Percentiles rank a stretch among this genome's conserved stretches.
Evolutionary conservation across 2,113 vertebrate genomes (phyloP).

Genomic region (Arothron firmamentum): DNA sequence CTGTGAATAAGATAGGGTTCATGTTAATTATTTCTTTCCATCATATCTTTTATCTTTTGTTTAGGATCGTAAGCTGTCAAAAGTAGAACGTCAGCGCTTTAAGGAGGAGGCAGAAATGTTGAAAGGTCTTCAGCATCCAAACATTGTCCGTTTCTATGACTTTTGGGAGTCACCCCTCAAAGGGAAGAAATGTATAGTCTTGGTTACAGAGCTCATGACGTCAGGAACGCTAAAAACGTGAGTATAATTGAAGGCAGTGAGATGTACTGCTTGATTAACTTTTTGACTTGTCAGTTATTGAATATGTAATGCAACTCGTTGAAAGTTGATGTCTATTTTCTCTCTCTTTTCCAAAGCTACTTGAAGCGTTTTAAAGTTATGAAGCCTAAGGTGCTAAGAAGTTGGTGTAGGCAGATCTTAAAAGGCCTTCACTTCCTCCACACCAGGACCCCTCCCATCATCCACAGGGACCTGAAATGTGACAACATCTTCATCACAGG

Average conservation of each 20-base stretch:
- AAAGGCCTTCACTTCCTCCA: slow-evolving; percentile 93
- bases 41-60: slow-evolving; percentile 13
- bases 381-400: slow-evolving; percentile 92
- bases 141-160: slow-evolving; percentile 76
- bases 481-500: slow-evolving; percentile 96
- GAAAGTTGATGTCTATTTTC: not conserved
- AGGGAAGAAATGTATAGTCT: slow-evolving; percentile 90
- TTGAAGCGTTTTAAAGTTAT: slow-evolving; percentile 94
- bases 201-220: slow-evolving; percentile 93
- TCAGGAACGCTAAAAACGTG: slow-evolving; percentile 94
- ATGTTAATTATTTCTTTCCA: slow-evolving; percentile 7
- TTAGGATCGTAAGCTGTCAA: slow-evolving; percentile 91
- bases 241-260: slow-evolving; percentile 50
- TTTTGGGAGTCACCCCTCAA: slow-evolving; percentile 92
- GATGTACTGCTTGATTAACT: not conserved
- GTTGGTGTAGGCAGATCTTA: slow-evolving; percentile 94
- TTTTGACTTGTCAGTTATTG: not conserved
- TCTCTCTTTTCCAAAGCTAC: slow-evolving; percentile 73
- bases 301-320: not conserved
- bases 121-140: slow-evolving; percentile 83
- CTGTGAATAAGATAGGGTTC: not conserved
- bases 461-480: slow-evolving; percentile 94
- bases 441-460: slow-evolving; percentile 91
- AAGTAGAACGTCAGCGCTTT: slow-evolving; percentile 89
- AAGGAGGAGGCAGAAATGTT: slow-evolving; percentile 96